These are phyloP conservation scores for Ischnus inquisitorius DNA, from an alignment of 2,888 invertebrate species.

Conservation along the genomic window DNA sequence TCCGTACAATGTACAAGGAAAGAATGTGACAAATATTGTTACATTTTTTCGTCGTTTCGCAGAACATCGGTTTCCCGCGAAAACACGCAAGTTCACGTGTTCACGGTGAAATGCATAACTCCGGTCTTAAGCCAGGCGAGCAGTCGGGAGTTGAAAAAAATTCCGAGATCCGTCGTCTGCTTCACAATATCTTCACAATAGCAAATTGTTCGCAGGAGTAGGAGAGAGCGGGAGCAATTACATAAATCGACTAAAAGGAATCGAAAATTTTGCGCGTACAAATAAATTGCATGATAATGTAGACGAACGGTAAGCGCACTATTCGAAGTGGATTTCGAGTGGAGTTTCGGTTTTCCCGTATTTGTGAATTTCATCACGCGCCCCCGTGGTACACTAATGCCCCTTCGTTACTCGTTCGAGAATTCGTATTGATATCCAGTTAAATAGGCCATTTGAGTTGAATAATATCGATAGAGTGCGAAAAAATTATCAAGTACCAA, in stretches of 20 bases:
- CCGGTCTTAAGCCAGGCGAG: too few relatives aligned
- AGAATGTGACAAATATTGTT: too few relatives aligned
- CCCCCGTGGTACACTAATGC: constrained; percentile 18
- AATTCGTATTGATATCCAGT: constrained; percentile 16
- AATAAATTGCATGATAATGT: constrained; percentile 57
- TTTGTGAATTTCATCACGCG: constrained; percentile 12
- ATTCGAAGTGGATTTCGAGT: constrained; percentile 51
- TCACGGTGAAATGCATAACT: too few relatives aligned
- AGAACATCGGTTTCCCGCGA: too few relatives aligned
- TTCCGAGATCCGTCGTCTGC: too few relatives aligned
- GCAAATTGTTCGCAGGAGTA: too few relatives aligned
- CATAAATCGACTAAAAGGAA: not conserved
- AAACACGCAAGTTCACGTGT: too few relatives aligned
- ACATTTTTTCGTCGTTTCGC: too few relatives aligned
- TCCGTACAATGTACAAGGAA: too few relatives aligned
- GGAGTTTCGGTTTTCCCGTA: constrained; percentile 36
- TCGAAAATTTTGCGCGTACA: constrained; percentile 19
- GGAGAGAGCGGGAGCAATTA: not conserved
- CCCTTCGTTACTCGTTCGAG: constrained; percentile 5
- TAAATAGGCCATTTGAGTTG: not conserved
- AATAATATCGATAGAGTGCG: not conserved
- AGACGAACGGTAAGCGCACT: constrained; percentile 12
- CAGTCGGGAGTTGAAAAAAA: not conserved
- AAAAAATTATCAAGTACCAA: not conserved
- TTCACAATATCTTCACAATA: not conserved